Percentiles rank a stretch among this genome's conserved stretches.
Evolutionary conservation across 1,140 invertebrate species (phyloP).

Genomic region (Meteorus sp.): DNA sequence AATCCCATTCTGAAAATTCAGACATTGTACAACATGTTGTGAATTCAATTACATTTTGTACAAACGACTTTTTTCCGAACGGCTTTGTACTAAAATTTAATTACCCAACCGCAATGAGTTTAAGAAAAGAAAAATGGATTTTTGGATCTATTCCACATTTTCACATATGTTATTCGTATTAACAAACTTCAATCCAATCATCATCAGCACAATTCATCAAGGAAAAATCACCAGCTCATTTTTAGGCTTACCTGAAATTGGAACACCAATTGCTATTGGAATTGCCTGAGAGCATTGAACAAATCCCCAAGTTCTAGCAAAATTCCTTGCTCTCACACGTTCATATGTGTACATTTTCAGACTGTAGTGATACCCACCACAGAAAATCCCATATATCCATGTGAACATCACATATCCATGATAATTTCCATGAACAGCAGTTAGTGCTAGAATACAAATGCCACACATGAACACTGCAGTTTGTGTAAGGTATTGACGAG

Average conservation of each 20-base stretch:
- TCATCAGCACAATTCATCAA: too few relatives aligned
- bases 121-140: slow-evolving; percentile 3
- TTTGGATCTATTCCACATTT: too few relatives aligned
- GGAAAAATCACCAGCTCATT: neutral
- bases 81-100: neutral
- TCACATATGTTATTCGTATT: too few relatives aligned
- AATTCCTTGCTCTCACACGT: slow-evolving; percentile 80
- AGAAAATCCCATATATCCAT: slow-evolving; percentile 82
- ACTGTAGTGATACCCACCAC: slow-evolving; percentile 83
- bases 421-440: slow-evolving; percentile 76
- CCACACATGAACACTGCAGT: slow-evolving; percentile 77
- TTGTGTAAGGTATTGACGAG: slow-evolving; percentile 80
- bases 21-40: too few relatives aligned
- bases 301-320: slow-evolving; percentile 86
- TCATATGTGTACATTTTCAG: slow-evolving; percentile 89
- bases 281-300: slow-evolving; percentile 86
- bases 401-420: slow-evolving; percentile 80
- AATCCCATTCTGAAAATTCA: too few relatives aligned
- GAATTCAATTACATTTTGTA: too few relatives aligned
- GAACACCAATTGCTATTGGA: slow-evolving; percentile 82
- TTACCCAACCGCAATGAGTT: neutral
- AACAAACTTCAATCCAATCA: too few relatives aligned
- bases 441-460: slow-evolving; percentile 79
- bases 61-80: too few relatives aligned
- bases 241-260: slow-evolving; percentile 71